Evolutionary conservation across 2,797 vertebrate species (phyloP).

Genomic region (Melanotaenia trifasciata): DNA sequence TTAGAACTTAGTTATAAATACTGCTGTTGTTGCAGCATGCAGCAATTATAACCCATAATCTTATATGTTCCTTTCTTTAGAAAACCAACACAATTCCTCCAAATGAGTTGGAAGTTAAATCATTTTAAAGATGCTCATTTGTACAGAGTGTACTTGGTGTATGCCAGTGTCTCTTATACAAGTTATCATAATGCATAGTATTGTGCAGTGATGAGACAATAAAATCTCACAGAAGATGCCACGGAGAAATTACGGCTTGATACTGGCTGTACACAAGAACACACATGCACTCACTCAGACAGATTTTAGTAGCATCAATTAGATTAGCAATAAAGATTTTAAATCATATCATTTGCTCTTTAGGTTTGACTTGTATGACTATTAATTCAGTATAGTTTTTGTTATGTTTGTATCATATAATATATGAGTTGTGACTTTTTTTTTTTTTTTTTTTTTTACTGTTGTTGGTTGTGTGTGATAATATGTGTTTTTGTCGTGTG

Average conservation of each 20-base stretch:
- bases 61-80: not conserved
- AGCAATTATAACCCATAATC: not conserved
- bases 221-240: constrained; percentile 36
- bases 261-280: constrained; percentile 6
- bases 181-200: constrained; percentile 8
- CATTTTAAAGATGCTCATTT: constrained; percentile 14
- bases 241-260: constrained; percentile 10
- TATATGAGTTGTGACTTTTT: constrained; percentile 10
- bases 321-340: constrained; percentile 15
- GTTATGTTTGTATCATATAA: constrained; percentile 2
- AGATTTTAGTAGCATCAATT: constrained; percentile 13
- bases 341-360: constrained; percentile 20
- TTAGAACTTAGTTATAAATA: not conserved
- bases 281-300: not conserved
- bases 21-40: not conserved
- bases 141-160: not conserved
- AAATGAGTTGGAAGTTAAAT: not conserved
- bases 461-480: constrained; percentile 8
- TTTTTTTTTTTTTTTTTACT: constrained; percentile 3
- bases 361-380: not conserved
- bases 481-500: constrained; percentile 12
- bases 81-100: not conserved
- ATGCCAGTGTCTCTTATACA: constrained; percentile 35
- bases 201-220: constrained; percentile 47
- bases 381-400: not conserved